Evolutionary conservation across 2,797 vertebrate species (phyloP), one percentile per base, ranked within the genome.

Genomic region (Microctenopoma stevenorrisi): DNA sequence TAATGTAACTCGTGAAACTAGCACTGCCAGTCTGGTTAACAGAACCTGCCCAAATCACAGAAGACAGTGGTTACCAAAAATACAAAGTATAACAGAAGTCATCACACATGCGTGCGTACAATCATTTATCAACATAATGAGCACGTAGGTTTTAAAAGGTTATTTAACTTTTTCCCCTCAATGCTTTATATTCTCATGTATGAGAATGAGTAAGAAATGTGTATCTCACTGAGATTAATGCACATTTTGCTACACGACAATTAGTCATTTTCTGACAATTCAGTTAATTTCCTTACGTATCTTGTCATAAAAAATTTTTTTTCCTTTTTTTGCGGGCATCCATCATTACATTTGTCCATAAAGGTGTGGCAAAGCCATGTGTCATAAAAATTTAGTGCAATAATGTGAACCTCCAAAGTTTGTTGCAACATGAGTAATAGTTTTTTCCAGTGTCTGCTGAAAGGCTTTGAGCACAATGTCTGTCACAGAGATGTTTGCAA

Each of bases 221-320:
- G 95, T 96, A 99, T 99, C 97, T 99, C 98, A 98, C 95, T 98
- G 97, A 99, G 97, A 99, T 99, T 96, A 99, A 98, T 95, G 96
- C 96, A 98, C 97, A 97, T 97, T 98, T 97, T 97, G 96, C 97
- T 97, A 97, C 96, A 98, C 98, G 96, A 97, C 96, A 97, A 96
- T 96, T 96, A 95, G 96, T 96, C 95, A 95, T 95, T 96, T 95
- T 91, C 92, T 90, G 90, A 91, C 94, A 95, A 94, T 94, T 95
- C 95, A 95, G 90, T 95, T 94, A 93, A 92, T 89, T 93, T 91
- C 87, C 85, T 88, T 91, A 90, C 94, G 90, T 88, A 86, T 86
- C 93, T 94, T 95, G 94, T 95, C 94, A 94, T 95, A 96, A 95
- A 96, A 93, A 94, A 85, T 76, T 74, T 48, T 51, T 44, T 75